phyloP scores from a whole-genome alignment of 2,888 invertebrate species.

The Pterostichus madidus region DNA sequence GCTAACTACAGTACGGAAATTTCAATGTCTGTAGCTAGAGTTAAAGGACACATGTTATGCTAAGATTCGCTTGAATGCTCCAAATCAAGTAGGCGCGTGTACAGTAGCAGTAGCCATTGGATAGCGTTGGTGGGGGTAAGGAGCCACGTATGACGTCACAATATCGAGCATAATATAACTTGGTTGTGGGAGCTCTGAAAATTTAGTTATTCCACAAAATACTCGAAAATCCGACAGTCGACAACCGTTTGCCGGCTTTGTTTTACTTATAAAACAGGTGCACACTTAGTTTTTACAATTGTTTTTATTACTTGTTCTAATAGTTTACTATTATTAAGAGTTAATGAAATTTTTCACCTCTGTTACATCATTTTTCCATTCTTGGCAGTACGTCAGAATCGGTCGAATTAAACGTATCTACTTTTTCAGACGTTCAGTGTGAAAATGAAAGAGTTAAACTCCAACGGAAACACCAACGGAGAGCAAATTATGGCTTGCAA shows the following conservation, averaged over 20 bases:
- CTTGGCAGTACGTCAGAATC: conserved; percentile 41
- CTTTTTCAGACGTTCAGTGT: conserved; percentile 53
- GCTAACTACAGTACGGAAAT: conserved; percentile 44
- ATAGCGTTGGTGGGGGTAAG: conserved; percentile 34
- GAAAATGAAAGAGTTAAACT: conserved; percentile 70
- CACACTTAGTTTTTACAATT: conserved; percentile 46
- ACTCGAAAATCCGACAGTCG: conserved; percentile 53
- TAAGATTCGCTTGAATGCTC: conserved; percentile 62
- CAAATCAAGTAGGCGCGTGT: conserved; percentile 57
- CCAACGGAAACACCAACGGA: conserved; percentile 68
- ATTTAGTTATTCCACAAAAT: conserved; percentile 63
- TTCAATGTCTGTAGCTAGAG: conserved; percentile 59
- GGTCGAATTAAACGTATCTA: conserved; percentile 38
- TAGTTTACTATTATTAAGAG: conserved; percentile 49
- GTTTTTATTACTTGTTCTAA: conserved; percentile 39
- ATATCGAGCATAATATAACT: conserved; percentile 55
- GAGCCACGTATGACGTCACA: conserved; percentile 61
- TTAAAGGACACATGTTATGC: conserved; percentile 52
- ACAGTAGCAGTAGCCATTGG: conserved; percentile 42
- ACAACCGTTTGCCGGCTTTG: conserved; percentile 41
- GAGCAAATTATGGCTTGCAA: conserved; percentile 69
- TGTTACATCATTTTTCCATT: conserved; percentile 58
- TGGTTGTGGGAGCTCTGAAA: conserved; percentile 54
- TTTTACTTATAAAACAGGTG: conserved; percentile 46
- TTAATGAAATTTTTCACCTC: conserved; percentile 60